phyloP scores from a whole-genome alignment of 2,888 invertebrate species.

The Drosophila koepferae region DNA sequence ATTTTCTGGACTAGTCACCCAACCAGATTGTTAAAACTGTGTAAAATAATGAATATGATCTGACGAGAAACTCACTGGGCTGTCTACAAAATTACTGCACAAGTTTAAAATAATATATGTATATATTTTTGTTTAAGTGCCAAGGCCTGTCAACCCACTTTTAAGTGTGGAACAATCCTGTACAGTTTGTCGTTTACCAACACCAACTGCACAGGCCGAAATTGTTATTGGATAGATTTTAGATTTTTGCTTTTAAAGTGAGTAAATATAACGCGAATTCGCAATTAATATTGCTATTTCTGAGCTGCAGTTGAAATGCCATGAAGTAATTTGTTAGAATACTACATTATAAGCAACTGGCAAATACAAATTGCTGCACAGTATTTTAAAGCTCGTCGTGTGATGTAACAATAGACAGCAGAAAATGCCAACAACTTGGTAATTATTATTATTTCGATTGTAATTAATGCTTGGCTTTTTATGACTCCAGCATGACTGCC shows the following conservation, averaged over 20 bases:
- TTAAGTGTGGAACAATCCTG: slow-evolving; percentile 15
- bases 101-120: not conserved
- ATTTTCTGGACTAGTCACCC: not conserved
- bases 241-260: slow-evolving; percentile 63
- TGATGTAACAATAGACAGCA: slow-evolving; percentile 47
- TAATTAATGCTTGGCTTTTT: slow-evolving; percentile 3
- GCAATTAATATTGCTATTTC: not conserved
- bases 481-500: slow-evolving; percentile 81
- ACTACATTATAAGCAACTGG: too few species aligned
- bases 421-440: slow-evolving; percentile 28
- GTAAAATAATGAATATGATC: not conserved
- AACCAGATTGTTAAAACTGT: not conserved
- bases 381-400: slow-evolving; percentile 12
- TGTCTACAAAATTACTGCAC: not conserved
- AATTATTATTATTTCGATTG: slow-evolving; percentile 11
- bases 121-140: not conserved
- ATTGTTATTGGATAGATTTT: slow-evolving; percentile 68
- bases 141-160: slow-evolving; percentile 28
- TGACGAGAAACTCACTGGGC: not conserved
- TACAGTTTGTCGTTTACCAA: slow-evolving; percentile 46
- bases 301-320: not conserved
- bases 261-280: slow-evolving; percentile 40
- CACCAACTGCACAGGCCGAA: slow-evolving; percentile 51
- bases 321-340: not conserved
- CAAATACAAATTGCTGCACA: not conserved